Evolutionary conservation across 2,113 vertebrate genomes (phyloP).

Genomic region (Gila orcuttii): DNA sequence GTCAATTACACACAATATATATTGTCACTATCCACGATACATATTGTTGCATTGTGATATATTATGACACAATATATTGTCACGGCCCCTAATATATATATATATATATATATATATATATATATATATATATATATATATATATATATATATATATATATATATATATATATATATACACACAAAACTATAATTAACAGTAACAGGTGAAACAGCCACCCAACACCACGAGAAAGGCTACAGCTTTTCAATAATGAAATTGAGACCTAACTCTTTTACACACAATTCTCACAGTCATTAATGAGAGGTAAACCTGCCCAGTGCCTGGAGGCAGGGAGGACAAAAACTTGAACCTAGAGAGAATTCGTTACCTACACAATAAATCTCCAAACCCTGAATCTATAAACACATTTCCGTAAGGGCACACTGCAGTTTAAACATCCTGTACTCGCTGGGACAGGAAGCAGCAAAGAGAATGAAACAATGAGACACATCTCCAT

Average conservation of each 20-base stretch:
- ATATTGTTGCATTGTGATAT: too few species aligned
- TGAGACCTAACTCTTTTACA: slow-evolving; percentile 26
- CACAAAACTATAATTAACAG: not conserved
- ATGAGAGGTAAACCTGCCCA: not conserved
- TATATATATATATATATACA: too few species aligned
- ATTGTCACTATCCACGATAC: too few species aligned
- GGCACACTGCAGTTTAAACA: slow-evolving; percentile 43
- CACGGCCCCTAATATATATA: too few species aligned
- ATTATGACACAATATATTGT: too few species aligned
- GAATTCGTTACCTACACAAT: slow-evolving; percentile 15
- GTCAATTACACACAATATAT: too few species aligned
- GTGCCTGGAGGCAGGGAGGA: not conserved
- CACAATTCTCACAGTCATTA: slow-evolving; percentile 5
- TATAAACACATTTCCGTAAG: slow-evolving; percentile 7
- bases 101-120: too few species aligned
- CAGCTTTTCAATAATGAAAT: slow-evolving; percentile 9
- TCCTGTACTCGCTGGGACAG: slow-evolving; percentile 40
- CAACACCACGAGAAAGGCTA: slow-evolving; percentile 10
- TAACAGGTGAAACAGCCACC: slow-evolving; percentile 15
- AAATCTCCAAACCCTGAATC: not conserved
- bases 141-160: too few species aligned
- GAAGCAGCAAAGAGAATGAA: slow-evolving; percentile 18
- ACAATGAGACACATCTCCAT: slow-evolving; percentile 41
- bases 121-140: too few species aligned
- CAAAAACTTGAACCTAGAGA: not conserved